Evolutionary conservation across 2,888 invertebrate species (phyloP).

Genomic region (Odontomyia ornata): DNA sequence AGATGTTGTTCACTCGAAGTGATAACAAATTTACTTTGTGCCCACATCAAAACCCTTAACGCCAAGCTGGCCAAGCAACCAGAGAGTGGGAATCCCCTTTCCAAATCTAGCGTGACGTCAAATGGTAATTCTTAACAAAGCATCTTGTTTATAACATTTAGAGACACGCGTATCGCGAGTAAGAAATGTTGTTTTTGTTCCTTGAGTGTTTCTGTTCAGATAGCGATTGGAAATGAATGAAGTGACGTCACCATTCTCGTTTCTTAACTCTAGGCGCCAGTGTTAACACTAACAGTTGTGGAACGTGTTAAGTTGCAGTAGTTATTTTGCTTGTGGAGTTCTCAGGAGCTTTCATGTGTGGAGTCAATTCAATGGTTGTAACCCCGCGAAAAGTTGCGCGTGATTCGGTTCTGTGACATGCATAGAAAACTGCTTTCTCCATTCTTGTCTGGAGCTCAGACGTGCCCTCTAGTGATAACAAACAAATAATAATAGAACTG

Average conservation of each 20-base stretch:
- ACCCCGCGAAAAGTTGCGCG: neutral
- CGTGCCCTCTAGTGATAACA: neutral
- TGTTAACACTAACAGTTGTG: neutral
- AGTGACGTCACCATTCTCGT: constrained; percentile 9
- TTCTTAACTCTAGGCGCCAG: neutral
- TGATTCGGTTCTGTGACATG: neutral
- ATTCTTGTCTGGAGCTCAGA: neutral
- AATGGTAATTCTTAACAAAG: no score
- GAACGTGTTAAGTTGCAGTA: neutral
- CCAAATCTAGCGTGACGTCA: neutral
- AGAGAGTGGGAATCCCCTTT: neutral
- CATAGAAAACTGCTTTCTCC: neutral
- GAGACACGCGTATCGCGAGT: neutral
- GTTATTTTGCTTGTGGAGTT: neutral
- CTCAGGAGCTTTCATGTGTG: constrained; percentile 16
- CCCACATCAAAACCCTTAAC: no score
- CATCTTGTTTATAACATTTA: no score
- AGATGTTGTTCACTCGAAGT: no score
- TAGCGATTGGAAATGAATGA: neutral
- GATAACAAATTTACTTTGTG: no score
- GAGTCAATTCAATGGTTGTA: neutral
- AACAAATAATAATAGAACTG: neutral
- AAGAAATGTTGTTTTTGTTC: neutral
- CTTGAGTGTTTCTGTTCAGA: neutral
- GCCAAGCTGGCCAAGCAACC: no score